Conservation (phyloP, 2,113 vertebrate genomes). For the Ahaetulla prasina region DNA sequence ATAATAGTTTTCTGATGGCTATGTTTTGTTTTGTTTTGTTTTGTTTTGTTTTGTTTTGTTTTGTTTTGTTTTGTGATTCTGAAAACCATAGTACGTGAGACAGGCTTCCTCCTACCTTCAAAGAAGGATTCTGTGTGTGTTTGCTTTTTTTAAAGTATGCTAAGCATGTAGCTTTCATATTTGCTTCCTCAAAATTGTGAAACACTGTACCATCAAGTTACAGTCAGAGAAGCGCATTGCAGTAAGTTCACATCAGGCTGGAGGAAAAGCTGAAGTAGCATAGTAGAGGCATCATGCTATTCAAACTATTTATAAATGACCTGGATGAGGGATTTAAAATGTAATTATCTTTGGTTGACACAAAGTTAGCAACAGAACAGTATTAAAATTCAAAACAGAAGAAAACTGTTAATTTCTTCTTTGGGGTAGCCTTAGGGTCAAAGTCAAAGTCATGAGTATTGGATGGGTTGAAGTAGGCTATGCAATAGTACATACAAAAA, state of each 20-base stretch:
- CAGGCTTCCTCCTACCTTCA: background rate
- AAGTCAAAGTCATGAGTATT: background rate
- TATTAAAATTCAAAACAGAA: background rate
- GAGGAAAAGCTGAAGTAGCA: background rate
- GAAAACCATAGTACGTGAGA: background rate
- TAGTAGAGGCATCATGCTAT: background rate
- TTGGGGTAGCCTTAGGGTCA: background rate
- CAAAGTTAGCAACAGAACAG: background rate
- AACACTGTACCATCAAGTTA: background rate
- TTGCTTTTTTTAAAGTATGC: background rate
- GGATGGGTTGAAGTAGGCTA: background rate
- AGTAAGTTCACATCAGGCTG: background rate
- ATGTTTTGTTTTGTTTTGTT: background rate
- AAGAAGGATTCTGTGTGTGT: background rate
- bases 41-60: too few relatives aligned
- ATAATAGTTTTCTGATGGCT: background rate
- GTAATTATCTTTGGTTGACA: background rate
- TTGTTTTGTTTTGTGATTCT: background rate
- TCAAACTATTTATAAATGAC: background rate
- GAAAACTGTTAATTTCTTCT: background rate
- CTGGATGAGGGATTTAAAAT: background rate
- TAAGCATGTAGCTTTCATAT: background rate
- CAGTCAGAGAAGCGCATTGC: background rate
- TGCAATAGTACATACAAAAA: background rate
- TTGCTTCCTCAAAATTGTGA: background rate